Base-by-base conservation (phyloP, 2,888 invertebrate species). In the Stegana nigrithorax region DNA sequence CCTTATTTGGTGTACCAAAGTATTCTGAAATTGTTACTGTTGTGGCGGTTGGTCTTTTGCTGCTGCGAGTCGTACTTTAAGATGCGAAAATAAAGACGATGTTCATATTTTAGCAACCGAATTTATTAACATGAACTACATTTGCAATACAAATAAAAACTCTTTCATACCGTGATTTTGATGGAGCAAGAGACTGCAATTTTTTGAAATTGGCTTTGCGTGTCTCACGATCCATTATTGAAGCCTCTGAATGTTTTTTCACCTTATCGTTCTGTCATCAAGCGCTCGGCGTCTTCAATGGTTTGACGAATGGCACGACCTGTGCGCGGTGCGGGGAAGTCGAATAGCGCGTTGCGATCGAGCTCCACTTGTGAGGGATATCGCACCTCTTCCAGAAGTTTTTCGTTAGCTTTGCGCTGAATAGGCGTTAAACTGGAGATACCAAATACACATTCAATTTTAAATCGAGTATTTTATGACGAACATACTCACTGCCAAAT, bases 171-270 rank as follows among this genome's bases (percentile, higher is more conserved):
- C 83, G 82, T 69, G 60, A 66, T 65, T 68, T 68, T 32, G 59
- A 62, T 42, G 66, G 60, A 21, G 69, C 64, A 1, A 68, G 63
- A 50, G 66, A 59, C 26, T 82, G 80, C 0, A 85, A 66, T 68
- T 84, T 85, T 44, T 69, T 75, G 39, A 83, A 73, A 64, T 84
- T 83, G 1, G 75, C 73, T 67, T 71, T 81, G 14, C 83, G 78
- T 7, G 77, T 77, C 62, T 73, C 68, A 21, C 74, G 74, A 62
- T 80, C 82, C 84, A 85, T 84, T 17, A 12, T 63, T n/a, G n/a
- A n/a, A n/a, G n/a, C n/a, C n/a, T n/a, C n/a, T n/a, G n/a, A n/a
- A n/a, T n/a, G n/a, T n/a, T n/a, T n/a, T n/a, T n/a, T n/a, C n/a
- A n/a, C n/a, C n/a, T 62, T 80, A 83, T 26, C 80, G 77, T 47